Evolutionary conservation across 2,797 vertebrate genomes (phyloP).

Genomic region (Pangasius macronema): DNA sequence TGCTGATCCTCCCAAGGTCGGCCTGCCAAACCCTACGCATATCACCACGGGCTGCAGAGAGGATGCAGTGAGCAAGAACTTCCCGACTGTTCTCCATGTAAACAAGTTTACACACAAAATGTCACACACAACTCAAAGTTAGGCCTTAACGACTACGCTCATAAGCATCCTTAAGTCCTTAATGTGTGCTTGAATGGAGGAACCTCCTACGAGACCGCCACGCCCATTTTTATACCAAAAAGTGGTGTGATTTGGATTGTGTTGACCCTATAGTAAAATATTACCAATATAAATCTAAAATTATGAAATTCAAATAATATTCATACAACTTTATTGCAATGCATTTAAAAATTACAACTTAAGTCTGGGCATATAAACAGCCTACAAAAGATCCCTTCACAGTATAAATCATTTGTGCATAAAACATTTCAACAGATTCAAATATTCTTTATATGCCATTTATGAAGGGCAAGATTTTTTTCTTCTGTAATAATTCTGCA

Average conservation of each 20-base stretch:
- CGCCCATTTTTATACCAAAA: background rate
- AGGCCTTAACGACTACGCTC: background rate
- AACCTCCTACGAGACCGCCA: background rate
- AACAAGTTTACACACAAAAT: constrained; percentile 21
- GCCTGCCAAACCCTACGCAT: constrained; percentile 45
- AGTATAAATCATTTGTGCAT: background rate
- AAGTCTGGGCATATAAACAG: background rate
- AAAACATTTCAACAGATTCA: background rate
- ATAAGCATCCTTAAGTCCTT: background rate
- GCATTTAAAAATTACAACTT: background rate
- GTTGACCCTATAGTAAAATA: background rate
- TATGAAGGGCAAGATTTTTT: background rate
- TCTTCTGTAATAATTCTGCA: background rate
- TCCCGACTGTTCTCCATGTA: constrained; percentile 7
- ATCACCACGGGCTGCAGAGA: constrained; percentile 34
- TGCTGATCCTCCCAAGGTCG: constrained; percentile 57
- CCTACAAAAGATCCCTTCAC: background rate
- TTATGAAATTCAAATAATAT: background rate
- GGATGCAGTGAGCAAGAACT: constrained; percentile 14
- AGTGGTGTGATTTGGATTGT: background rate
- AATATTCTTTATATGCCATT: background rate
- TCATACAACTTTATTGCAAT: background rate
- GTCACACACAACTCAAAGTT: background rate
- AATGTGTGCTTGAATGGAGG: background rate
- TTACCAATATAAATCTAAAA: background rate